Evolutionary conservation across 1,140 invertebrate genomes (phyloP).

Genomic region (roundworm (Caenorhabditis elegans)): DNA sequence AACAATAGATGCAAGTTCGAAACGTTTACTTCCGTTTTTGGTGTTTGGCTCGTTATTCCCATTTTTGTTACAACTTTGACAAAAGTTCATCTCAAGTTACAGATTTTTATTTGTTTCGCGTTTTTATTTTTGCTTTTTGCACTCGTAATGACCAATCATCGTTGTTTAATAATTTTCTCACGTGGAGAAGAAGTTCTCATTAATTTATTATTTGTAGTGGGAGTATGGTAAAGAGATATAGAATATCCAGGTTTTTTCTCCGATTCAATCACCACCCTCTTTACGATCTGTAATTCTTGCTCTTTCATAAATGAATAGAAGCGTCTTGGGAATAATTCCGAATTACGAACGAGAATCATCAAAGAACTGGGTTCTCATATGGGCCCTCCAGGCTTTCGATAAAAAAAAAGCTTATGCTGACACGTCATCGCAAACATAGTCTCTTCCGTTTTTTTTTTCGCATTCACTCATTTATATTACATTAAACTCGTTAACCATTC

Average conservation of each 20-base stretch:
- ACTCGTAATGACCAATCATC: not conserved
- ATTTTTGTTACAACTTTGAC: not conserved
- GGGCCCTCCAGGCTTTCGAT: no score
- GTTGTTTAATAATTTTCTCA: not conserved
- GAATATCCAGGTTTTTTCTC: no score
- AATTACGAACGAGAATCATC: no score
- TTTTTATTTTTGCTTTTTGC: no score
- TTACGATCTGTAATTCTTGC: not conserved
- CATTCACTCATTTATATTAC: conserved; percentile 6
- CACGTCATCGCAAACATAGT: not conserved
- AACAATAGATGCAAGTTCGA: not conserved
- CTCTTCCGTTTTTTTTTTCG: not conserved
- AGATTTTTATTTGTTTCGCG: no score
- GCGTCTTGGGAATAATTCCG: not conserved
- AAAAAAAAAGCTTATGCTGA: no score
- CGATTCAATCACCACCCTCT: no score
- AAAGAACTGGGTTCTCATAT: no score
- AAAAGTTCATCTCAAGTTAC: not conserved
- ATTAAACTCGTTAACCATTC: conserved; percentile 2
- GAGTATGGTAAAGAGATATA: not conserved
- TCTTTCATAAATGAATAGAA: not conserved
- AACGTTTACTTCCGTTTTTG: not conserved
- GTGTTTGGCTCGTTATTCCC: not conserved
- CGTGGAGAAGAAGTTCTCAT: not conserved
- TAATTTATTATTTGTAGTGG: conserved; percentile 2